Evolutionary conservation across 2,797 vertebrate genomes (phyloP), one percentile per base, ranked within the genome.

Genomic region (Lepidocolaptes lacrymiger): DNA sequence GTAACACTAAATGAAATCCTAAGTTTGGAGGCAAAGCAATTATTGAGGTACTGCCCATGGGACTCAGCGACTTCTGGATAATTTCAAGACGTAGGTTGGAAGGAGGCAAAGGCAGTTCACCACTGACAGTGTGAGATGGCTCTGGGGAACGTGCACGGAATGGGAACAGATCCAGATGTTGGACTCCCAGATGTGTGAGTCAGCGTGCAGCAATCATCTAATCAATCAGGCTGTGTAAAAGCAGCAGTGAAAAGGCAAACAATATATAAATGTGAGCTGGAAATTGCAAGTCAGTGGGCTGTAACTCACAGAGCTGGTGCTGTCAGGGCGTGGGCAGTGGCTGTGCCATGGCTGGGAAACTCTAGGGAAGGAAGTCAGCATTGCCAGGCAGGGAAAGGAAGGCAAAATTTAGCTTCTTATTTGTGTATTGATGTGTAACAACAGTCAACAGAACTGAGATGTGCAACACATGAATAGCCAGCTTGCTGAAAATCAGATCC

Each of bases 401-500:
- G 49, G 39, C 78, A 89, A 32, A 93, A 78, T 88, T 72, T 55
- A 76, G 51, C 73, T 91, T 87, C 79, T 94, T 52, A n/a, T 58
- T 92, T 82, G 73, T 71, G 69, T 81, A 71, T 56, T 88, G 82
- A 79, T 56, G 73, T 93, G 63, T 86, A 88, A 78, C 55, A 91
- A 84, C 55, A 81, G 85, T 86, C 94, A 95, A 94, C 79, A 91
- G 78, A 85, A 92, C 52, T 52, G 76, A 94, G 79, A 75, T 55
- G 73, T 88, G 73, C 58, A 69, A 56, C 54, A 63, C 64, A 62
- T 91, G 67, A 90, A 76, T 77, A 73, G 68, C 62, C 83, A 82
- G 21, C 68, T 85, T 91, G 74, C 74, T 93, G 85, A 91, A 96
- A 94, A 95, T 91, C 83, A 94, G 83, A 90, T 86, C 89, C 69